Percentiles rank a stretch among this genome's conserved stretches.
Evolutionary conservation across 2,797 vertebrate species (phyloP).

Genomic region (Pristis pectinata): DNA sequence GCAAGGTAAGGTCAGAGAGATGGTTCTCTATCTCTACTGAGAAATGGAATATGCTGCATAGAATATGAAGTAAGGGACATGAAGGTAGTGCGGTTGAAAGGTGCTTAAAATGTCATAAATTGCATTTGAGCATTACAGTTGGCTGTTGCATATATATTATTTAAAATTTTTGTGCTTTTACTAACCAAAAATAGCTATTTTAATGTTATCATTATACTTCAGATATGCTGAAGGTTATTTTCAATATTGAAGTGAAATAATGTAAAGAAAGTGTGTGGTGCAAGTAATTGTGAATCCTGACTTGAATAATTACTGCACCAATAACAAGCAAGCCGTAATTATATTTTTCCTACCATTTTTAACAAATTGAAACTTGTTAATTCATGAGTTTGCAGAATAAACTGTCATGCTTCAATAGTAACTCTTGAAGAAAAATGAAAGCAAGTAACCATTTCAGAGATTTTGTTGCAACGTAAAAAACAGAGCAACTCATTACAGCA

Average conservation of each 20-base stretch:
- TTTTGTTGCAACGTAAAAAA: background rate
- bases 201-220: background rate
- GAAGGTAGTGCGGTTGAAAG: background rate
- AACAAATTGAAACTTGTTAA: background rate
- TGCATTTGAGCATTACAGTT: background rate
- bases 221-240: background rate
- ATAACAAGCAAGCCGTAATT: background rate
- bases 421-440: background rate
- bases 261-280: background rate
- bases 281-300: background rate
- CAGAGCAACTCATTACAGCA: background rate
- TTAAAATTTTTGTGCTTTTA: background rate
- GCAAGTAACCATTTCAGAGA: background rate
- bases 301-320: background rate
- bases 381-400: background rate
- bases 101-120: background rate
- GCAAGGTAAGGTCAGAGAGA: slow-evolving; percentile 11
- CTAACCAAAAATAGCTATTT: background rate
- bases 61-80: background rate
- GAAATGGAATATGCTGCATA: background rate
- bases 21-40: background rate
- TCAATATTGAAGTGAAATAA: background rate
- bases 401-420: too few relatives aligned
- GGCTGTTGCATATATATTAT: background rate
- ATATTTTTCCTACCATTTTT: background rate